phyloP scores from a whole-genome alignment of 2,888 invertebrate species.

The Coelogynopora nodosa region DNA sequence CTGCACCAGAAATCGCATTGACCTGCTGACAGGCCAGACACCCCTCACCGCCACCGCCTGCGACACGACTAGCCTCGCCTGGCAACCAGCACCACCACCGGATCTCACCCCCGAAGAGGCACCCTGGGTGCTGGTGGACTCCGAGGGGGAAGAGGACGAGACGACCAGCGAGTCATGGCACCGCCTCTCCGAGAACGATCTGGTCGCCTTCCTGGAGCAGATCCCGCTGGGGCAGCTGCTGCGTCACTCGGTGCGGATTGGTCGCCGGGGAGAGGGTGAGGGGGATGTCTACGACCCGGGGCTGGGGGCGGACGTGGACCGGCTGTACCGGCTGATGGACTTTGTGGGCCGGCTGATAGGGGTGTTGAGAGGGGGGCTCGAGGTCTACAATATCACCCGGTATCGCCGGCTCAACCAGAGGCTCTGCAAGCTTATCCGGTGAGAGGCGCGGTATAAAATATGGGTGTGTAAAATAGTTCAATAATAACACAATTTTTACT shows the following conservation, averaged over 20 bases:
- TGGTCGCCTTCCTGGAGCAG: not conserved
- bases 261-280: not conserved
- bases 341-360: not conserved
- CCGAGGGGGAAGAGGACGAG: not conserved
- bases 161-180: not conserved
- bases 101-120: no score
- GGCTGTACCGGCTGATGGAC: not conserved
- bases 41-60: no score
- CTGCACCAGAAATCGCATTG: no score
- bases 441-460: not conserved
- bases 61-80: no score
- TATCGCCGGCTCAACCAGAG: not conserved
- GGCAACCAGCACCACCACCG: no score
- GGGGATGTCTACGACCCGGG: not conserved
- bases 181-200: not conserved
- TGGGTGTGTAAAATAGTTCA: no score
- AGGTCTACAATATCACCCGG: not conserved
- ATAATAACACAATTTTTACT: no score
- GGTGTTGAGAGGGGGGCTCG: not conserved
- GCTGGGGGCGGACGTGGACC: not conserved
- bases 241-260: not conserved
- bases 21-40: no score
- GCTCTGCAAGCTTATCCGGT: not conserved
- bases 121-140: not conserved
- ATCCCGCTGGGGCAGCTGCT: not conserved